Evolutionary conservation across 1,140 invertebrate genomes (phyloP), one percentile per base, ranked within the genome.

Genomic region (Oncopodura yosiiana): DNA sequence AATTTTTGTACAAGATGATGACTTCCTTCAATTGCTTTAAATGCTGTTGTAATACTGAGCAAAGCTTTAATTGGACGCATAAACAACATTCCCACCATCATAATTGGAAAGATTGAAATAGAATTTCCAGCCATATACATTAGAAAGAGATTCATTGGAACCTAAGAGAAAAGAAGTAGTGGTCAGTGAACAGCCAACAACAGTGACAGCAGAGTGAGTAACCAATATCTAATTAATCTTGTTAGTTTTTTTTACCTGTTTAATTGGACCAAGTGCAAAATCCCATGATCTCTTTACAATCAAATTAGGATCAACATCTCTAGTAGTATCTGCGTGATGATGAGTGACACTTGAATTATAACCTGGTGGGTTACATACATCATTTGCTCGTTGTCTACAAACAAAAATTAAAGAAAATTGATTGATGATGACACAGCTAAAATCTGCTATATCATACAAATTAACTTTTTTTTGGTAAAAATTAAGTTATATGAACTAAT

Each of bases 61-160:
- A 63, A 64, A 60, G 61, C 49, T 58, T 98, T 94, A 2, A 99
- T 82, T 14, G 94, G 94, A 61, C 92, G 76, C 55, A 97, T 84
- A 58, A 97, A 87, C 69, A 98, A 80, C 95, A 99, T 99, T 32
- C 92, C 92, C 18, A 99, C 91, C 94, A 99, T 99, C 95, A 99
- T 99, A n/a, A 99, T 98, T 2, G 95, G 95, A 67, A 99, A 98
- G 61, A 99, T 97, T 1, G 93, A 97, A 66, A 99, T 97, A 0
- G 94, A 94, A 72, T 93, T 97, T 32, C 94, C 95, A 51, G 94
- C 89, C 95, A 99, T 99, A 71, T 96, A 99, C 90, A 98, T 95
- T 41, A 99, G 94, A 67, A 99, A 95, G 18, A 99, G 73, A 73
- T 99, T 99, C 95, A 99, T 99, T 3, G 95, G 94, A 29, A 98